Conservation (phyloP, 1,140 invertebrate genomes). For the Melanaphis sacchari region DNA sequence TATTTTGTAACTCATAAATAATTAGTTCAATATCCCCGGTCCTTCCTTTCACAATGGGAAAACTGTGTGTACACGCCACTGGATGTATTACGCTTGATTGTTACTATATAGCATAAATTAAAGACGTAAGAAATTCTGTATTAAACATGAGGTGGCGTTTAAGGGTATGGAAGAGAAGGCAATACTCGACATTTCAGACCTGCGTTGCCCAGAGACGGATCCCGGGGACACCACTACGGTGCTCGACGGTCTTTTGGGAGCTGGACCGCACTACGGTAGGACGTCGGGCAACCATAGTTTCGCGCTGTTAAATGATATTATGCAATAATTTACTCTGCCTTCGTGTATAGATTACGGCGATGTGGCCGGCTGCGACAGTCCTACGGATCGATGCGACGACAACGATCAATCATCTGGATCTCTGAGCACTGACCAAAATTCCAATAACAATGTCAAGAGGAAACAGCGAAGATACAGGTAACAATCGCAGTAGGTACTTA, state of each 20-base stretch:
- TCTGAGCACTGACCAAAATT: slow-evolving; percentile 30
- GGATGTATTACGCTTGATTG: background rate
- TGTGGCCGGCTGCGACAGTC: slow-evolving; percentile 3
- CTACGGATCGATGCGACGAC: slow-evolving; percentile 27
- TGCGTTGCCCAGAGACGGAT: slow-evolving; percentile 34
- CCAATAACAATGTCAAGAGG: slow-evolving; percentile 59
- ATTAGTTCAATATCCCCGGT: background rate
- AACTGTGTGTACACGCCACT: background rate
- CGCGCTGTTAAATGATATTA: background rate
- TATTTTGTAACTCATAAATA: background rate
- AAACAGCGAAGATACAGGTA: slow-evolving; percentile 63
- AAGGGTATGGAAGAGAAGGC: slow-evolving; percentile 50
- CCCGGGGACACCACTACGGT: background rate
- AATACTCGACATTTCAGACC: slow-evolving; percentile 45
- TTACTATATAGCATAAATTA: background rate
- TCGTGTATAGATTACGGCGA: slow-evolving; percentile 12
- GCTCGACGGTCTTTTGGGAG: slow-evolving; percentile 37
- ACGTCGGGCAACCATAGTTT: background rate
- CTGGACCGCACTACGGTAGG: slow-evolving; percentile 24
- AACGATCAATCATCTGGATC: slow-evolving; percentile 49
- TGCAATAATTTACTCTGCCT: background rate
- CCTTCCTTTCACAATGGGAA: background rate
- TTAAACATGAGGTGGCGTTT: slow-evolving; percentile 11
- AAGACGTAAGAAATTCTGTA: background rate
- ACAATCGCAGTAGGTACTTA: background rate